Conservation (phyloP, 2,797 vertebrate species). For the Psittacula echo region DNA sequence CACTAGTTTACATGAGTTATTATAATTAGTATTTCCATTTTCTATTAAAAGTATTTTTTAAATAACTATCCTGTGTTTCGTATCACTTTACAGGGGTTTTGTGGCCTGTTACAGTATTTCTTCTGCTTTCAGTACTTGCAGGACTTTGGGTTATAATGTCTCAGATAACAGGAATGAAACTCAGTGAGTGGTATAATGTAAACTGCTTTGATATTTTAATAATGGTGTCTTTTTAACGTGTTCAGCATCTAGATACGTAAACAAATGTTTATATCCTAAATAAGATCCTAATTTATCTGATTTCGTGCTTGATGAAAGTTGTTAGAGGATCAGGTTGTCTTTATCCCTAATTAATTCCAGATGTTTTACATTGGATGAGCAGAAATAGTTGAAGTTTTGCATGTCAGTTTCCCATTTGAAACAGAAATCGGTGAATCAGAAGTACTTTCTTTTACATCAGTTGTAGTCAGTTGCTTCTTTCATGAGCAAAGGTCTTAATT, state of each 20-base stretch:
- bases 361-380: background rate
- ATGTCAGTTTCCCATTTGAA: background rate
- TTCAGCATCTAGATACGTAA: background rate
- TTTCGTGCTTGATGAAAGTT: background rate
- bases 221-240: background rate
- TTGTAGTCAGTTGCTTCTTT: background rate
- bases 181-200: background rate
- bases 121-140: background rate
- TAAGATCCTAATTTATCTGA: background rate
- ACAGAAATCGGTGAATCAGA: background rate
- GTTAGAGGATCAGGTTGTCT: background rate
- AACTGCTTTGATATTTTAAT: background rate
- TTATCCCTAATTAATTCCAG: background rate
- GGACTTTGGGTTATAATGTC: background rate
- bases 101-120: background rate
- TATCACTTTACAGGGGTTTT: background rate
- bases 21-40: background rate
- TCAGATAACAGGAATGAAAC: background rate
- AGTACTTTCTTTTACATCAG: background rate
- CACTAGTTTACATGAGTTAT: background rate
- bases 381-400: background rate
- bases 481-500: background rate
- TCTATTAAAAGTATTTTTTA: slow-evolving; percentile 37
- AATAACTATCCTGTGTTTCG: background rate
- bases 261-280: background rate